phyloP scores from a whole-genome alignment of 1,140 invertebrate species.

The Drosophila sproati region DNA sequence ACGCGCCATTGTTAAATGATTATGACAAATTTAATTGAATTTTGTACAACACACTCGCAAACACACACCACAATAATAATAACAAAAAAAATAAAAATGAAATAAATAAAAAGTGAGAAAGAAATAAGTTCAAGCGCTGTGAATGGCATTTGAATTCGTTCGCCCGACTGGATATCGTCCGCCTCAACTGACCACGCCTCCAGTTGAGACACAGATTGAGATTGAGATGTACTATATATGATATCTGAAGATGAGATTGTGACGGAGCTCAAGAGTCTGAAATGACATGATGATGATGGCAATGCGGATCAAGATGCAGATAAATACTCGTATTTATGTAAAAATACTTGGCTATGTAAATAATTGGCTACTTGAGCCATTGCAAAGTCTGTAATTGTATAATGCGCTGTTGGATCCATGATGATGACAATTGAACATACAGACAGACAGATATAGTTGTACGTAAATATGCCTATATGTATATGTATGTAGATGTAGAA shows the following conservation, averaged over 20 bases:
- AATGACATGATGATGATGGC: constrained; percentile 3
- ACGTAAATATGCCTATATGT: background rate
- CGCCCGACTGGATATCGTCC: background rate
- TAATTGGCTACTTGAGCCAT: constrained; percentile 48
- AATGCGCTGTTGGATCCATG: constrained; percentile 11
- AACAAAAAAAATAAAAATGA: background rate
- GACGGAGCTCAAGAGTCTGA: constrained; percentile 9
- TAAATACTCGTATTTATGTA: constrained; percentile 1
- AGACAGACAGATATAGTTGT: background rate
- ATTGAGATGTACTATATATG: constrained; percentile 9
- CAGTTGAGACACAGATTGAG: constrained; percentile 17
- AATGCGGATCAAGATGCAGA: no score
- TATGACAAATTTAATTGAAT: constrained; percentile 77
- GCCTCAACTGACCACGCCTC: constrained; percentile 16
- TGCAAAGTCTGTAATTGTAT: constrained; percentile 28
- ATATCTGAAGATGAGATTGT: constrained; percentile 15
- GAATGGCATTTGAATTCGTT: constrained; percentile 45
- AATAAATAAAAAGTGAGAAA: constrained; percentile 2
- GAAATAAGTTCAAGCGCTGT: constrained; percentile 2
- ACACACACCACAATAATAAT: background rate
- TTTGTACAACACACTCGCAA: constrained; percentile 38
- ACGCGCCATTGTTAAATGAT: constrained; percentile 74
- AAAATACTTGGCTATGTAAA: constrained; percentile 10
- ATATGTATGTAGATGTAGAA: background rate
- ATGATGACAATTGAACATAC: constrained; percentile 5